These are phyloP conservation scores for Hoplias malabaricus DNA, from an alignment of 2,113 vertebrate genomes.

Conservation along the genomic window DNA sequence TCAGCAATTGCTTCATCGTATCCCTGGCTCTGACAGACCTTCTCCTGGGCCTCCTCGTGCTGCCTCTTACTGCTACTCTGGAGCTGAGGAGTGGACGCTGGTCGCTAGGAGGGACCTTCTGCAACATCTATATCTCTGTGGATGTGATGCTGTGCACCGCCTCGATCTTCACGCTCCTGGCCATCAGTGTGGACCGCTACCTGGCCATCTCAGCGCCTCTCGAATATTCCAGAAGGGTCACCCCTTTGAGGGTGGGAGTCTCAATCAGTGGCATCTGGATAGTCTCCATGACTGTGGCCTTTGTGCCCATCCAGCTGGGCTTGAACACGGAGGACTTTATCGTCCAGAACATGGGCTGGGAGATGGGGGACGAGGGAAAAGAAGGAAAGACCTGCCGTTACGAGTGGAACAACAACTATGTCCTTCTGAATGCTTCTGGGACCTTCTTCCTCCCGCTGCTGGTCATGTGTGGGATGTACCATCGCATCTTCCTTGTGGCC, in stretches of 20 bases:
- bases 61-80: slow-evolving; percentile 84
- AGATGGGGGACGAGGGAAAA: slow-evolving; percentile 48
- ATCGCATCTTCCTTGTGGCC: slow-evolving; percentile 86
- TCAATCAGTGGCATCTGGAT: slow-evolving; percentile 83
- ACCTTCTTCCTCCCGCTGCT: slow-evolving; percentile 89
- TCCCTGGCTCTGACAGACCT: slow-evolving; percentile 91
- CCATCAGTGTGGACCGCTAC: slow-evolving; percentile 93
- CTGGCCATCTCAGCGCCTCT: slow-evolving; percentile 84
- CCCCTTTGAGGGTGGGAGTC: slow-evolving; percentile 72
- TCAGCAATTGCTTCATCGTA: slow-evolving; percentile 88
- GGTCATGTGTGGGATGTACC: slow-evolving; percentile 90
- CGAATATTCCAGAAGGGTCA: slow-evolving; percentile 80
- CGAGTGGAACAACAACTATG: slow-evolving; percentile 82
- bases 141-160: slow-evolving; percentile 89
- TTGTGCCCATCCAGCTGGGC: slow-evolving; percentile 88
- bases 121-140: slow-evolving; percentile 87
- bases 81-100: slow-evolving; percentile 77
- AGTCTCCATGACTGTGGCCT: slow-evolving; percentile 81
- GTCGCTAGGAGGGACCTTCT: slow-evolving; percentile 78
- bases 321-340: slow-evolving; percentile 83
- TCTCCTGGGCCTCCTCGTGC: slow-evolving; percentile 86
- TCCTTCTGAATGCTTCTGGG: slow-evolving; percentile 77
- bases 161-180: slow-evolving; percentile 92
- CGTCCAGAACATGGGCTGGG: slow-evolving; percentile 69
- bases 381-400: slow-evolving; percentile 76